phyloP scores from a whole-genome alignment of 2,797 vertebrate species.

The Micrastur ruficollis region DNA sequence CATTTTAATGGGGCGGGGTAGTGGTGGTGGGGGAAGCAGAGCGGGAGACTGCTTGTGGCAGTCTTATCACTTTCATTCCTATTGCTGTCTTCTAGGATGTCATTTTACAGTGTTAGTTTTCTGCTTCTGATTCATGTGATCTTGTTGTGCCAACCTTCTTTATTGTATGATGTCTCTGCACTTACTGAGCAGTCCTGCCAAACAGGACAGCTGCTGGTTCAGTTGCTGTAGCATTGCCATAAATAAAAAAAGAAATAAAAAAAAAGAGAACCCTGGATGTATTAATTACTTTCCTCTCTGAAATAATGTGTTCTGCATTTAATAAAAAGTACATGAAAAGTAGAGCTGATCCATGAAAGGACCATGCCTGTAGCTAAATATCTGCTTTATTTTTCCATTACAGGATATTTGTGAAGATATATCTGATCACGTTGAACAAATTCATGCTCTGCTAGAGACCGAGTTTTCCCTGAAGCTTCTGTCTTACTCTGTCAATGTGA shows the following conservation, averaged over 20 bases:
- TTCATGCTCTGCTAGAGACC: slow-evolving; percentile 94
- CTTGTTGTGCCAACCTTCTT: background rate
- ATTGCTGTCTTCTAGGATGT: background rate
- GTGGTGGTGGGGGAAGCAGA: background rate
- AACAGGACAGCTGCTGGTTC: slow-evolving; percentile 49
- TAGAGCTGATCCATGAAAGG: background rate
- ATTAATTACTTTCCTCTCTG: background rate
- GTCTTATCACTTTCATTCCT: background rate
- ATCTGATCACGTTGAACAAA: slow-evolving; percentile 98
- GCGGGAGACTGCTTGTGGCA: background rate
- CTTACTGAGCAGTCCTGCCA: slow-evolving; percentile 5
- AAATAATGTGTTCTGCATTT: background rate
- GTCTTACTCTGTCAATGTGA: slow-evolving; percentile 96
- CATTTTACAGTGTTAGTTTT: slow-evolving; percentile 4
- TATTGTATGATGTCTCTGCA: background rate
- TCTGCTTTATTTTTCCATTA: slow-evolving; percentile 17
- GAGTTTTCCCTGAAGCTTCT: slow-evolving; percentile 98
- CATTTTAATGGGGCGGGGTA: background rate
- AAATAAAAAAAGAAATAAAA: background rate
- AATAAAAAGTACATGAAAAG: background rate
- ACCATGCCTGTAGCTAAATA: background rate
- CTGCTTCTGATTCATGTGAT: slow-evolving; percentile 9
- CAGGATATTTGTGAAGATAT: slow-evolving; percentile 99
- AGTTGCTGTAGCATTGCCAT: slow-evolving; percentile 15
- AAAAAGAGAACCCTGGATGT: background rate